phyloP scores from a whole-genome alignment of 2,797 vertebrate species.

The Channallabes apus region DNA sequence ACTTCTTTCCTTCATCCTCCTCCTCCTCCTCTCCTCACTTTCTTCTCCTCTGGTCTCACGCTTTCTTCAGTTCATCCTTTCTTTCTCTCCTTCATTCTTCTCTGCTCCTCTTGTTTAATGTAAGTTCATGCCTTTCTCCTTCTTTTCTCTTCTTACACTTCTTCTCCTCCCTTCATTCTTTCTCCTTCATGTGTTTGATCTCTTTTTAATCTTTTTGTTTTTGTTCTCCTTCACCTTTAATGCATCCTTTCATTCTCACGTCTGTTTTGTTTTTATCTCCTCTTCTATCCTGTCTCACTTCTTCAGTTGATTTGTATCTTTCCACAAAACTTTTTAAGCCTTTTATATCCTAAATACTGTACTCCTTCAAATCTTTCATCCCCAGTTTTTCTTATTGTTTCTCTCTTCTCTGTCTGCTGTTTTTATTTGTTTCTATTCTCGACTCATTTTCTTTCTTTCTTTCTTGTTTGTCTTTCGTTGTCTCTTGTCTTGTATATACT shows the following conservation, averaged over 20 bases:
- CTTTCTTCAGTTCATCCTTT: neutral
- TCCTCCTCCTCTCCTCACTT: neutral
- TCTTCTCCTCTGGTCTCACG: neutral
- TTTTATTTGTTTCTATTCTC: neutral
- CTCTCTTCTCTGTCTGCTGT: too few relatives aligned
- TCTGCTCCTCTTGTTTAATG: neutral
- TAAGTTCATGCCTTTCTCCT: neutral
- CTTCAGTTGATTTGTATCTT: neutral
- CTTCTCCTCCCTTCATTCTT: neutral
- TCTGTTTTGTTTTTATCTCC: neutral
- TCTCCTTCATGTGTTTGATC: neutral
- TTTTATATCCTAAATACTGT: neutral
- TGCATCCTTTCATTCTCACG: neutral
- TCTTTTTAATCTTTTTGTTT: neutral
- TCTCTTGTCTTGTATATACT: neutral
- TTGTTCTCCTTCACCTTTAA: neutral
- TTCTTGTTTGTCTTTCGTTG: too few relatives aligned
- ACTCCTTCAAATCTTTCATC: neutral
- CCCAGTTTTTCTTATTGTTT: neutral
- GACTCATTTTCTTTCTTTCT: neutral
- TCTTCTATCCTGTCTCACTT: neutral
- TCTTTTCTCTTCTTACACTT: neutral
- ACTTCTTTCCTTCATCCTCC: neutral
- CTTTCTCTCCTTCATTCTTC: neutral
- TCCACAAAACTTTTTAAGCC: neutral